Evolutionary conservation across 2,888 invertebrate genomes (phyloP).

Genomic region (Conomelus anceps): DNA sequence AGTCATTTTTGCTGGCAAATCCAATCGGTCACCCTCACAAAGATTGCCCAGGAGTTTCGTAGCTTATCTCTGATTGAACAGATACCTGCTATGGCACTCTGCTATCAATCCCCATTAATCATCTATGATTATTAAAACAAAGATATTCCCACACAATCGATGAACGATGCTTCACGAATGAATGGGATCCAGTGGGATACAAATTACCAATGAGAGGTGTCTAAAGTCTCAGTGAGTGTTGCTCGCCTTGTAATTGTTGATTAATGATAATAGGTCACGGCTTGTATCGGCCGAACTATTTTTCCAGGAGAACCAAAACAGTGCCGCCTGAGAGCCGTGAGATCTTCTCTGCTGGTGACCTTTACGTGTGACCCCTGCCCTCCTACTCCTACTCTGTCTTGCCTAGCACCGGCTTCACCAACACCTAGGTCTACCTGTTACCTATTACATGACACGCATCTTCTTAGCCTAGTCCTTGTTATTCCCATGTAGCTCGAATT

Average conservation of each 20-base stretch:
- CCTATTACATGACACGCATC: background rate
- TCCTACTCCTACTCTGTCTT: too few species aligned
- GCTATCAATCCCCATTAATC: background rate
- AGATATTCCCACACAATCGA: background rate
- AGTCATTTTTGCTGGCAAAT: too few species aligned
- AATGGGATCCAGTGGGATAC: background rate
- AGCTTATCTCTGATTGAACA: background rate
- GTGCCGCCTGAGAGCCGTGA: background rate
- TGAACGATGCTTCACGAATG: background rate
- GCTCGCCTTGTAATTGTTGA: background rate
- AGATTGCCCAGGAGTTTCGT: too few species aligned
- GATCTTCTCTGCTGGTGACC: background rate
- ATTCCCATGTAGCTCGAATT: background rate
- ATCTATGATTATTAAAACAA: background rate
- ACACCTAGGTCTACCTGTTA: background rate
- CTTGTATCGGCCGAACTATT: background rate
- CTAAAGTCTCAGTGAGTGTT: background rate
- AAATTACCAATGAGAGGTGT: background rate
- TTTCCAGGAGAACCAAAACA: background rate
- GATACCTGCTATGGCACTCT: background rate
- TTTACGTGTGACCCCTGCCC: constrained; percentile 6
- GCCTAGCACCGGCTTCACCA: background rate
- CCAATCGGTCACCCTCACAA: too few species aligned
- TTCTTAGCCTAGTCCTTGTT: background rate
- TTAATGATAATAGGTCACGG: background rate